Base-by-base conservation (phyloP, 1,140 invertebrate genomes). In the Bombus fervidus region DNA sequence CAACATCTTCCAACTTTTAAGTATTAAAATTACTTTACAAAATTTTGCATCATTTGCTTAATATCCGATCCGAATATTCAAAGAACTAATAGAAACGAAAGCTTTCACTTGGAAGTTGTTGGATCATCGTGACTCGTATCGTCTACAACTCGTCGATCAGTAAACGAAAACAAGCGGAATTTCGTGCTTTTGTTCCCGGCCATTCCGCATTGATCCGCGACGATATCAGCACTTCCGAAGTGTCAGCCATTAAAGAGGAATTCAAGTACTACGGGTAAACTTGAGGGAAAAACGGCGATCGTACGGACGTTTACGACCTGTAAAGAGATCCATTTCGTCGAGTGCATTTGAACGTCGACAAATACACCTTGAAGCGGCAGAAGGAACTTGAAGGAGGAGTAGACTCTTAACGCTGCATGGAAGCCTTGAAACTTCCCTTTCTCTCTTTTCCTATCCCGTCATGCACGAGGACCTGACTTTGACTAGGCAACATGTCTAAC, bases 271-370 rank as follows among this genome's bases (percentile, higher is more conserved):
- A 64, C 25, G 88, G 64, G 82, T 76, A 76, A 90, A 83, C 86
- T 87, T 66, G 86, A 43, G 41, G 72, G 68, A 90, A 90, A 87
- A 90, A 89, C 77, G 81, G 83, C 43, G 81, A 84, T 69, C 77
- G 57, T 66, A 62, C 53, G 47, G 72, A 87, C 89, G 68, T 90
- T 90, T 87, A 90, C 86, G 88, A 90, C 39, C 82, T 90, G 88
- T 85, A 90, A 90, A 90, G 89, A 83, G 89, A 90, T 90, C 89
- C 89, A 90, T 90, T 90, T 90, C 89, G 75, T 90, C 88, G 77
- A 90, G 88, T 90, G 80, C 79, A 87, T 90, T 86, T 73, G 89
- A 90, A 90, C 82, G 71, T 90, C 89, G 86, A 90, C 88, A 90
- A 90, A 90, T 90, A 90, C 31, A 66, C 88, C 89, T 90, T 62